Evolutionary conservation across 2,888 invertebrate species (phyloP), one percentile per base, ranked within the genome.

Genomic region (Hedya salicella): DNA sequence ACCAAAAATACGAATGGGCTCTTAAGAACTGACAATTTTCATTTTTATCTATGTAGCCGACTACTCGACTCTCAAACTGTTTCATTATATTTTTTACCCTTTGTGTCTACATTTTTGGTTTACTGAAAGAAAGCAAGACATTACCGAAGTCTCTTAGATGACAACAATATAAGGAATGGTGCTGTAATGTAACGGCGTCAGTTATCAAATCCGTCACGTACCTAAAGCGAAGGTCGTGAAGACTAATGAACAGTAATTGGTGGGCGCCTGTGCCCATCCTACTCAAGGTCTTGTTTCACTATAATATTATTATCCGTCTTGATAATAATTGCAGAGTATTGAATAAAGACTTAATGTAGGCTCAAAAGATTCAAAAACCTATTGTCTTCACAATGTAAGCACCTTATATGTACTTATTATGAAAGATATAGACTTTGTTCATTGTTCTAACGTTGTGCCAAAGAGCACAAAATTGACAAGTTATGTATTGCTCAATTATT

Each of bases 131-230:
- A 36, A 25, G 25, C 11, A 9, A 9, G 36, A 36, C 36, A 36
- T 36, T 5, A 9, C 2, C 36, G 6, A 6, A 11, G 11, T 36
- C 11, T 36, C 11, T 36, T 8, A 9, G 8, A 11, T 50, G 50
- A 16, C 14, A 32, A 16, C 16, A 11, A 50, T n/a, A 17, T 36
- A 19, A 48, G 32, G 9, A 16, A 48, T 30, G 14, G 17, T 30
- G 14, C 13, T 13, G 36, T 30, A 62, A 36, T 52, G 44, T 53
- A 62, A 54, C 39, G 46, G 53, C 17, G 30, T 50, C 44, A 54
- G 54, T 53, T 48, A 62, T 21, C 46, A 44, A 53, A 56, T 46
- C 36, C 25, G 53, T 54, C 62, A 62, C 52, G 44, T 52, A 32
- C 19, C 21, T 40, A 53, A 21, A 25, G 14, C 25, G 64, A 64